These are phyloP conservation scores for Hippocampus comes DNA, from an alignment of 2,113 vertebrate genomes.

Conservation along the genomic window DNA sequence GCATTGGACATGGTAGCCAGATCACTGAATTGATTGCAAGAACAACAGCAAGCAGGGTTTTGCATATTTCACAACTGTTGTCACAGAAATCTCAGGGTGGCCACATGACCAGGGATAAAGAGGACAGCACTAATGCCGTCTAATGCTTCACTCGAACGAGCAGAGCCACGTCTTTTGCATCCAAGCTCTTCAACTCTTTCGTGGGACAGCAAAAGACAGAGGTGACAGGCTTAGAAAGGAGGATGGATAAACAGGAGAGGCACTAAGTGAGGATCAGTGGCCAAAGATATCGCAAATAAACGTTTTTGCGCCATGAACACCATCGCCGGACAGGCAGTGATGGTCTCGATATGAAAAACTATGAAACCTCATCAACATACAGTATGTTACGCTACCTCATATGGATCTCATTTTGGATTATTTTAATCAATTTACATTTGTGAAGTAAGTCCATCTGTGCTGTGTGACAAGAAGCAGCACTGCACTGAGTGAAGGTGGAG, in stretches of 20 bases:
- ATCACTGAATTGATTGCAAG: neutral
- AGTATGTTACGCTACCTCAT: neutral
- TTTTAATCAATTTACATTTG: too few species aligned
- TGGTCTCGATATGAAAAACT: neutral
- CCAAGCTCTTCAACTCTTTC: conserved; percentile 19
- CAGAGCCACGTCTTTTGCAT: conserved; percentile 31
- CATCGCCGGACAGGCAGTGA: conserved; percentile 13
- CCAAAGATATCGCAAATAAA: conserved; percentile 49
- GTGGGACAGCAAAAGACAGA: conserved; percentile 12
- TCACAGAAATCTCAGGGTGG: conserved; percentile 18
- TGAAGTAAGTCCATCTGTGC: too few species aligned
- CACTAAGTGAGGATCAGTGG: conserved; percentile 32
- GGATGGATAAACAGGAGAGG: conserved; percentile 28
- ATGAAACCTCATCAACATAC: neutral
- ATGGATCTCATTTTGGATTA: too few species aligned
- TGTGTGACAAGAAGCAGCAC: too few species aligned
- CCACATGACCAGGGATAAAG: conserved; percentile 46
- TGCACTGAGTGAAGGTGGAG: too few species aligned
- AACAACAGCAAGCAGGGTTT: too few species aligned
- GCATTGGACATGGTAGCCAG: neutral
- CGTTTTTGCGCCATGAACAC: neutral
- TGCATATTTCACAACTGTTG: neutral
- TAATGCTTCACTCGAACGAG: conserved; percentile 34
- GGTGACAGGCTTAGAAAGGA: conserved; percentile 22
- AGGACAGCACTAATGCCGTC: conserved; percentile 40